A percentile compares a stretch with the other conserved stretches of the same genome.
These are phyloP conservation scores for Neomonachus schauinslandi DNA, from an alignment of 2,113 vertebrate genomes.

Conservation along the genomic window DNA sequence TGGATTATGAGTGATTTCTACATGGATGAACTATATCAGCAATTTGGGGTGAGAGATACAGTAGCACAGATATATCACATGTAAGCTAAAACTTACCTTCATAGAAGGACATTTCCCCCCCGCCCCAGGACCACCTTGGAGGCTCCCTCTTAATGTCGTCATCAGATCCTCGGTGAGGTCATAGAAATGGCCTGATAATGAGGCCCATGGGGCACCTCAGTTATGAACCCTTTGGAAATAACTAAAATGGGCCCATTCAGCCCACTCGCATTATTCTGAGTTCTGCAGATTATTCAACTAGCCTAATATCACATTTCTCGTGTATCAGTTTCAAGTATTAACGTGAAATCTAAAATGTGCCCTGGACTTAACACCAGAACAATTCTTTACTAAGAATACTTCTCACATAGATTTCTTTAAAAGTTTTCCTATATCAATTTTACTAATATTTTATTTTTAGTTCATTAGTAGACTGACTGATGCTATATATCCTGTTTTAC, in stretches of 20 bases:
- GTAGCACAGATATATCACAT: neutral
- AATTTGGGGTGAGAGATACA: neutral
- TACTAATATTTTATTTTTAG: constrained; percentile 27
- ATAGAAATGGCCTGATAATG: neutral
- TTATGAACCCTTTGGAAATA: neutral
- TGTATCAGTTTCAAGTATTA: neutral
- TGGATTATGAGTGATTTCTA: neutral
- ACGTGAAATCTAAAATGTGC: neutral
- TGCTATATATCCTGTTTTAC: neutral
- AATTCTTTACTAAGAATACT: neutral
- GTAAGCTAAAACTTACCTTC: neutral
- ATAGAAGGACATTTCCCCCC: neutral
- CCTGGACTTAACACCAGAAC: neutral
- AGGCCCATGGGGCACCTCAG: neutral
- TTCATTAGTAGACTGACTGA: neutral
- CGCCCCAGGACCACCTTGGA: too few species aligned
- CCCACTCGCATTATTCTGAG: neutral
- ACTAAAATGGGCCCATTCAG: neutral
- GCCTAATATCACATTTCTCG: neutral
- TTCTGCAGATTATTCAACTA: neutral
- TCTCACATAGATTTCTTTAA: neutral
- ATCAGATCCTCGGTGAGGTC: neutral
- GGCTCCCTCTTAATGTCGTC: neutral
- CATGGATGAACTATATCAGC: neutral
- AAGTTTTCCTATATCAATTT: neutral